Evolutionary conservation across 2,888 invertebrate species (phyloP).

Genomic region (Agonopterix arenella): DNA sequence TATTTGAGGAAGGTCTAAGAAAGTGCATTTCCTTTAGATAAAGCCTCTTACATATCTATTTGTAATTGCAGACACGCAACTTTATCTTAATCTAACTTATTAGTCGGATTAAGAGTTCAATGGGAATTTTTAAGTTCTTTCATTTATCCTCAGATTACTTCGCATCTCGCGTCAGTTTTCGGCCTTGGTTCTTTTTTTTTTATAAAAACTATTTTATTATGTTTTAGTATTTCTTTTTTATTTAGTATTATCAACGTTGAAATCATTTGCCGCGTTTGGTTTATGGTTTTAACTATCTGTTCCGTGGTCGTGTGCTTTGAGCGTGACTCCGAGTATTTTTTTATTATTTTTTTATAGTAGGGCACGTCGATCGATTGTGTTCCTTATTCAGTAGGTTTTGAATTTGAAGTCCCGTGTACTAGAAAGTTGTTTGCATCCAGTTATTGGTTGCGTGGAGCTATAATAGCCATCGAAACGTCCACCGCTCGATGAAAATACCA

Average conservation of each 20-base stretch:
- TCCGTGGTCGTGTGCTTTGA: slow-evolving; percentile 38
- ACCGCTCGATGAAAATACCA: slow-evolving; percentile 3
- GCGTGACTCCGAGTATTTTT: slow-evolving; percentile 45
- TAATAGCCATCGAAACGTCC: slow-evolving; percentile 9
- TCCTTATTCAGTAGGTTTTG: slow-evolving; percentile 13
- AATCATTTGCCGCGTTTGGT: slow-evolving; percentile 17
- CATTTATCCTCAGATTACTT: no score
- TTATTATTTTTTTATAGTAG: slow-evolving; percentile 19
- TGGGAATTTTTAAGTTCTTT: no score
- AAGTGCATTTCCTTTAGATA: slow-evolving; percentile 43
- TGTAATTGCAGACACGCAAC: no score
- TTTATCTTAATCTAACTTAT: no score
- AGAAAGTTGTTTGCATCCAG: slow-evolving; percentile 6
- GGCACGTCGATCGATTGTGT: slow-evolving; percentile 16
- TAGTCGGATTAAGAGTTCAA: no score
- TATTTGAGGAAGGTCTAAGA: slow-evolving; percentile 25
- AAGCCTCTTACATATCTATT: not conserved
- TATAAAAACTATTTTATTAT: no score
- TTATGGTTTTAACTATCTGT: slow-evolving; percentile 17
- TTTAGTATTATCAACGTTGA: slow-evolving; percentile 16
- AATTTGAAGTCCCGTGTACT: slow-evolving; percentile 6
- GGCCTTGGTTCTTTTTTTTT: no score
- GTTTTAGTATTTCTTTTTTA: not conserved
- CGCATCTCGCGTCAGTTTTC: no score
- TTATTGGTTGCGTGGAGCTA: slow-evolving; percentile 8